Conservation (phyloP, 2,113 vertebrate species). For the Macquaria australasica region DNA sequence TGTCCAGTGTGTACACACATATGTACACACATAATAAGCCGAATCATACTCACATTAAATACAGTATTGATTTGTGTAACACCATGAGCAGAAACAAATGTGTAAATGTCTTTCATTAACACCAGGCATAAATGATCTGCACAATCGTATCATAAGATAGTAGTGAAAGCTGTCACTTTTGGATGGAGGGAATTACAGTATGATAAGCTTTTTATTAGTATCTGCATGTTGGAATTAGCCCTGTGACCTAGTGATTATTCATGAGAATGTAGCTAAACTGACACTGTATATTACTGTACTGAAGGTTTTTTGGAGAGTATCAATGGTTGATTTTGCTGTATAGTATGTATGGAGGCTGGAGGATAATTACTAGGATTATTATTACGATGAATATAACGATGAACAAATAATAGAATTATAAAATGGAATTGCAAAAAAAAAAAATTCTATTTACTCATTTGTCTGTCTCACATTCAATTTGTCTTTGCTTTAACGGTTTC, state of each 20-base stretch:
- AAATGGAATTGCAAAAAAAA: neutral
- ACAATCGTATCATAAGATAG: neutral
- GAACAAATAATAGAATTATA: neutral
- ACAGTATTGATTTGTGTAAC: neutral
- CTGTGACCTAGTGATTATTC: neutral
- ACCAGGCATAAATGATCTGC: neutral
- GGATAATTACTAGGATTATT: neutral
- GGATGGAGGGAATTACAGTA: conserved; percentile 32
- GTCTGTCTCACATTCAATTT: neutral
- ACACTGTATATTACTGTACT: neutral
- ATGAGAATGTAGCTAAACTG: neutral
- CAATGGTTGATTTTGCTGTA: neutral
- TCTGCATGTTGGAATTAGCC: conserved; percentile 3
- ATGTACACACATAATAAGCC: neutral
- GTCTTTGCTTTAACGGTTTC: neutral
- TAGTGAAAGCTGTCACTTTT: neutral
- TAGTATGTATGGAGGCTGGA: conserved; percentile 10
- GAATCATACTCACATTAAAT: neutral
- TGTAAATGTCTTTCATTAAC: neutral
- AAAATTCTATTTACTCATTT: no score
- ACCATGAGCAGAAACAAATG: no score
- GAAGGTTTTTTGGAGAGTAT: neutral
- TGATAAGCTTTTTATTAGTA: conserved; percentile 33
- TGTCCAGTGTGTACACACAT: neutral
- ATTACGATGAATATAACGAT: no score